Base-by-base conservation (phyloP, 2,797 vertebrate species). In the Amphiprion clarkii region DNA sequence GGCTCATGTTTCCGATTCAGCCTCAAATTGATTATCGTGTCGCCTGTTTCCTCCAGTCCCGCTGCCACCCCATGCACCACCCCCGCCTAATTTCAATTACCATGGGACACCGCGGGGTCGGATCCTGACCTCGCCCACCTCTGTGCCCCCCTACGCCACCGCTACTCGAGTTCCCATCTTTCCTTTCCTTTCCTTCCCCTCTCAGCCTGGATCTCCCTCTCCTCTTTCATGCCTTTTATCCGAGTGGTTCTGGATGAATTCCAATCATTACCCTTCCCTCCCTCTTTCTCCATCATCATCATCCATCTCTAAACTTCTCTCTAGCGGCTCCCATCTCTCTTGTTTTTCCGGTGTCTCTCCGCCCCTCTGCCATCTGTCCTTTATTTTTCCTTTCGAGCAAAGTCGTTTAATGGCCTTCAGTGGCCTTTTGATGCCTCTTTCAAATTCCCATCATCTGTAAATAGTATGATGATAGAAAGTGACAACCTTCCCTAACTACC, bases 21-120 rank as follows among this genome's bases (percentile, higher is more conserved):
- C 64, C 78, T 88, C 91, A 89, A 94, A 95, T 94, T 93, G 92
- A 95, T 94, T 93, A 94, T 89, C 86, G 77, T 84, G 86, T 93
- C 81, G 90, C 90, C 88, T 92, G 91, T 81, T 94, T 93, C 91
- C 91, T 93, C 84, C 90, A 71, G 76, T 57, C 58, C 79, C 74
- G 11, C 75, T 65, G 71, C 78, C 48, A 58, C 27, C 61, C 78
- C 53, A n/a, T 1, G 56, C 82, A 69, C 78, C 48, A 53, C 27
- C 61, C 78, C 56, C 31, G 2, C 59, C 83, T 88, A 87, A 92
- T 91, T 87, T 83, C 67, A 89, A 86, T 89, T 87, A 88, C 65
- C 79, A 68, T 3, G 71, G 85, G 86, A 88, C 40, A 40, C 68
- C 48, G 54, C 67, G 1, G 73, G 82, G 88, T 89, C 57, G 54